A percentile compares a stretch with the other conserved stretches of the same genome.
These are phyloP conservation scores for Lacanobia wlatinum DNA, from an alignment of 2,888 invertebrate genomes.

Conservation along the genomic window DNA sequence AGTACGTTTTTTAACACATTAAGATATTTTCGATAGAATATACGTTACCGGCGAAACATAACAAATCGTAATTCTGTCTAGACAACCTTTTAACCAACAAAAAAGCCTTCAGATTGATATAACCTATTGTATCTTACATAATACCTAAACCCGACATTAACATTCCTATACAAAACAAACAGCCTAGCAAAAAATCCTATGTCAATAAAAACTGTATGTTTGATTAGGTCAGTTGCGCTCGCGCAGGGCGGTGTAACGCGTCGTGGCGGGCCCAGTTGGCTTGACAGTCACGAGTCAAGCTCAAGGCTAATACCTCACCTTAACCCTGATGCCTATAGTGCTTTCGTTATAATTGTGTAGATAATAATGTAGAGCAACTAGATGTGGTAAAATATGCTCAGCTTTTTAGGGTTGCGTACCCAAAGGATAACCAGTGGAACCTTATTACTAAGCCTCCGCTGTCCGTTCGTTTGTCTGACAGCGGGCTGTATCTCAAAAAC, in stretches of 20 bases:
- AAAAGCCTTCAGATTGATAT: not conserved
- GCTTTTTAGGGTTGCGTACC: no score
- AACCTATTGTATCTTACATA: constrained; percentile 25
- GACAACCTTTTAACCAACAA: not conserved
- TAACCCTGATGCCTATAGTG: constrained; percentile 76
- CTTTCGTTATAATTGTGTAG: constrained; percentile 65
- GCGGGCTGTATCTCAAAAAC: no score
- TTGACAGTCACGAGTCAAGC: constrained; percentile 85
- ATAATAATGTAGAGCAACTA: constrained; percentile 36
- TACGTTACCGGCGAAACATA: not conserved
- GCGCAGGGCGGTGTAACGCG: constrained; percentile 65
- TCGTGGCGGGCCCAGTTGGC: constrained; percentile 72
- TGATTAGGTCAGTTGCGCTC: constrained; percentile 63
- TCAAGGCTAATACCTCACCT: constrained; percentile 79
- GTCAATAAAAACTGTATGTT: constrained; percentile 47
- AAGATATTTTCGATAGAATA: not conserved
- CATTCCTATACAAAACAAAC: constrained; percentile 38
- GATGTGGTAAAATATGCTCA: constrained; percentile 36
- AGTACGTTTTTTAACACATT: no score
- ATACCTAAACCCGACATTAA: constrained; percentile 39
- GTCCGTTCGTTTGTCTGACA: no score
- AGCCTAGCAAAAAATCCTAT: constrained; percentile 39
- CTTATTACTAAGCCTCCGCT: no score
- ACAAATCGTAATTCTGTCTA: not conserved
- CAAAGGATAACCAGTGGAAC: no score